Conservation (phyloP, 2,888 invertebrate species). For the Melolontha melolontha region DNA sequence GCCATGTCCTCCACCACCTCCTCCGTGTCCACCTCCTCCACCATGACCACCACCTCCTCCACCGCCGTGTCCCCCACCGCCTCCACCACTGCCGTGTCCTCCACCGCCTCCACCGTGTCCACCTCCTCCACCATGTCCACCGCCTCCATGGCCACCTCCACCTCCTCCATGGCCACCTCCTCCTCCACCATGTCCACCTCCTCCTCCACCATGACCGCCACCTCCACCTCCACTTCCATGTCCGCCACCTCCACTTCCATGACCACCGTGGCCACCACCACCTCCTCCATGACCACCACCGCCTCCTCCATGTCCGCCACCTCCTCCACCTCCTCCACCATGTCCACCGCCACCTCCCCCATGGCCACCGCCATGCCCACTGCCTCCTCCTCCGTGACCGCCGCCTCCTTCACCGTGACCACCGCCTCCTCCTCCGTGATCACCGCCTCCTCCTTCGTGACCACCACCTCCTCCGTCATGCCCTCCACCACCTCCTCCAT, state of each 20-base stretch:
- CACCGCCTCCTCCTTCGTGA: neutral
- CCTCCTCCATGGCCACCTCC: constrained; percentile 1
- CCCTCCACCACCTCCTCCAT: constrained; percentile 19
- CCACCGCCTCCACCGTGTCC: constrained; percentile 11
- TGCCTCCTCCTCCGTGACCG: neutral
- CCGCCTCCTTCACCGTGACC: constrained; percentile 10
- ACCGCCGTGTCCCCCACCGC: constrained; percentile 4
- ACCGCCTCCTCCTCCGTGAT: constrained; percentile 8
- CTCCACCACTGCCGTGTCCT: constrained; percentile 12
- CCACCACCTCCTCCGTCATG: constrained; percentile 5
- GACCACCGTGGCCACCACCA: constrained; percentile 4
- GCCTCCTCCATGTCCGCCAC: constrained; percentile 15
- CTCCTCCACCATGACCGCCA: neutral
- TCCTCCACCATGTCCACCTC: constrained; percentile 7
- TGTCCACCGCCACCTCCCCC: neutral
- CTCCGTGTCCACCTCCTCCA: neutral
- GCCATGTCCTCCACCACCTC: neutral
- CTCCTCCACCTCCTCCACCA: constrained; percentile 13
- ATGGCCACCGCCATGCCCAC: constrained; percentile 1
- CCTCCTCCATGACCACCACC: constrained; percentile 6
- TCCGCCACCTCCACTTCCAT: neutral
- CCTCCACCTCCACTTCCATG: neutral
- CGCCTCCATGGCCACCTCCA: neutral
- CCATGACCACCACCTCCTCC: neutral
- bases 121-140: neutral